phyloP scores from a whole-genome alignment of 2,797 vertebrate genomes.

The Microctenopoma lineatum region DNA sequence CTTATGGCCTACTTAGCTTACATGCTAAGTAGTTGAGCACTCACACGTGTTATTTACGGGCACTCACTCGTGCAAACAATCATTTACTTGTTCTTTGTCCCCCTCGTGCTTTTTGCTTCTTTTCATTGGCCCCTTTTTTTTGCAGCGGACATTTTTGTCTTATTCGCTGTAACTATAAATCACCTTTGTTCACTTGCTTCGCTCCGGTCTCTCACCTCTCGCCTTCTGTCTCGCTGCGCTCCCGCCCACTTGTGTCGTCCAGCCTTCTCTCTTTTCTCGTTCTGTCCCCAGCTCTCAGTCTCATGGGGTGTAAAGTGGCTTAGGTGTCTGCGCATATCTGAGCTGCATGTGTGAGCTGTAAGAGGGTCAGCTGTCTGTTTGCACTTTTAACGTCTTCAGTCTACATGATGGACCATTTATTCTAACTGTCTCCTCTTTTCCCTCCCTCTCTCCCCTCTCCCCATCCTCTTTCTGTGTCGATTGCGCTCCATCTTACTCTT shows the following conservation, averaged over 20 bases:
- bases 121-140: conserved; percentile 8
- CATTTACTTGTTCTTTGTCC: conserved; percentile 23
- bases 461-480: conserved; percentile 65
- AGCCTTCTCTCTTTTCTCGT: conserved; percentile 39
- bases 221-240: conserved; percentile 48
- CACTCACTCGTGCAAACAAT: conserved; percentile 17
- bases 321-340: conserved; percentile 53
- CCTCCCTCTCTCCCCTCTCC: conserved; percentile 41
- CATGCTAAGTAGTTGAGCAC: conserved; percentile 33
- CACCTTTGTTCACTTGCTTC: conserved; percentile 22
- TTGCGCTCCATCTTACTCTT: conserved; percentile 76
- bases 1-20: conserved; percentile 30
- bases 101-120: not conserved
- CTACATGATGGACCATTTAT: conserved; percentile 84
- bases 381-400: conserved; percentile 85
- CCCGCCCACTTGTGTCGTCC: conserved; percentile 35
- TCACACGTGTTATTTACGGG: conserved; percentile 19
- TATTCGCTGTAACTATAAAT: conserved; percentile 49
- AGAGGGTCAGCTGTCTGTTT: conserved; percentile 85
- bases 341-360: conserved; percentile 71
- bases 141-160: conserved; percentile 5
- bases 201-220: conserved; percentile 21
- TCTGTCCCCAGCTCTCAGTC: conserved; percentile 58
- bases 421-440: conserved; percentile 66
- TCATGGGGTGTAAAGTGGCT: conserved; percentile 72